Evolutionary conservation across 1,140 invertebrate species (phyloP), one percentile per base, ranked within the genome.

Genomic region (Maniola jurtina): DNA sequence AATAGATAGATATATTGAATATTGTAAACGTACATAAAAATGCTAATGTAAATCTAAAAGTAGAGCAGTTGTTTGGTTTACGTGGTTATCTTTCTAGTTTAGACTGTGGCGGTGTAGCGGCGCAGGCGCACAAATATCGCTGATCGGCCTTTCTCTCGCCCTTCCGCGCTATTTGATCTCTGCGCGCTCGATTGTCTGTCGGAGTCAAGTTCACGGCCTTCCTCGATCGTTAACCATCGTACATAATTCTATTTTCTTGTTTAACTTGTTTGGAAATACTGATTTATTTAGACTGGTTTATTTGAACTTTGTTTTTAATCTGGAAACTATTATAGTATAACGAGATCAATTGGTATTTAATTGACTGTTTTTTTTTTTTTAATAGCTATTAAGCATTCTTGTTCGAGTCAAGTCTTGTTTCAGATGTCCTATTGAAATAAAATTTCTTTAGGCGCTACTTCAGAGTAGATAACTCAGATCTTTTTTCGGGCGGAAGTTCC

Each of bases 121-220:
- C 45, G 60, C 38, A 35, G 55, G 57, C 50, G 42, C 64, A 57
- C 64, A 60, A 42, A 63, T 64, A 71, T 74, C 67, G 50, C 61
- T 50, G 61, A 61, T 45, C 66, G 73, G 70, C 79, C 75, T 76
- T 76, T 77, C 71, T 72, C 71, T 73, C 65, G 70, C 64, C 72
- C 70, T 80, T 71, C 71, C 70, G 70, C 66, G 66, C 70, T 68
- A 72, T 75, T 70, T 75, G 73, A 72, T 73, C 64, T 70, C 71
- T 38, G 65, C 63, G 65, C 63, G 73, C 69, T 80, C 76, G 75
- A 77, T 76, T 76, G 77, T 83, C 76, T 80, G 72, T 76, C 74
- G 72, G 75, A 78, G 80, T 86, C 81, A 86, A 86, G 84, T 86
- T 86, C 82, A 84, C 73, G 82, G 81, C 61, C 77, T 73, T 59